Conservation (phyloP, 1,140 invertebrate species). For the Trialeurodes vaporariorum region DNA sequence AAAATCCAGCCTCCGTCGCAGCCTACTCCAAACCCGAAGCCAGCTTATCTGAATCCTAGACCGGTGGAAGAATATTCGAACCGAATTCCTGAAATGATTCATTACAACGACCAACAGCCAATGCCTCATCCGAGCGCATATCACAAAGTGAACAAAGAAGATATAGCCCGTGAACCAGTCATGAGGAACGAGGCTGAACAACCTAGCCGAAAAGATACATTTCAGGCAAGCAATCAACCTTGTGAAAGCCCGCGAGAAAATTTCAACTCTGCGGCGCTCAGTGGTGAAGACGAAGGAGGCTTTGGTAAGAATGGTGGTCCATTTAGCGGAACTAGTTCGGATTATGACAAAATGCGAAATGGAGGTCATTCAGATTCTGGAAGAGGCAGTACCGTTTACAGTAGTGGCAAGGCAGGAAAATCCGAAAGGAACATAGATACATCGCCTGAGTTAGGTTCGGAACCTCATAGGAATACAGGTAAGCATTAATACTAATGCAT, state of each 20-base stretch:
- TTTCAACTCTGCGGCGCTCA: background rate
- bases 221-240: background rate
- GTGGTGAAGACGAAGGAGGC: background rate
- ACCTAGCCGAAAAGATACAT: background rate
- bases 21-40: background rate
- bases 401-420: conserved; percentile 41
- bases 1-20: background rate
- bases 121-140: background rate
- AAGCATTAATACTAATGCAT: too few relatives aligned
- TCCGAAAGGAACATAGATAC: conserved; percentile 19
- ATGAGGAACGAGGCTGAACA: background rate
- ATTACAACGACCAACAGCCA: background rate
- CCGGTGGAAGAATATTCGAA: background rate
- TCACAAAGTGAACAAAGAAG: background rate
- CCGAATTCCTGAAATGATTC: background rate
- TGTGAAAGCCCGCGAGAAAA: background rate
- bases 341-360: conserved; percentile 54
- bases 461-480: conserved; percentile 21
- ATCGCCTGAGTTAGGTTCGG: conserved; percentile 15
- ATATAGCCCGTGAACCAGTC: background rate
- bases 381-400: conserved; percentile 59
- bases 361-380: conserved; percentile 46
- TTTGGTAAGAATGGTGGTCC: conserved; percentile 10
- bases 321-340: conserved; percentile 34
- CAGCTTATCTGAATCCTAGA: background rate